These are phyloP conservation scores for Orbicella faveolata DNA, from an alignment of 64 coral and sea anemone species.

Conservation along the genomic window DNA sequence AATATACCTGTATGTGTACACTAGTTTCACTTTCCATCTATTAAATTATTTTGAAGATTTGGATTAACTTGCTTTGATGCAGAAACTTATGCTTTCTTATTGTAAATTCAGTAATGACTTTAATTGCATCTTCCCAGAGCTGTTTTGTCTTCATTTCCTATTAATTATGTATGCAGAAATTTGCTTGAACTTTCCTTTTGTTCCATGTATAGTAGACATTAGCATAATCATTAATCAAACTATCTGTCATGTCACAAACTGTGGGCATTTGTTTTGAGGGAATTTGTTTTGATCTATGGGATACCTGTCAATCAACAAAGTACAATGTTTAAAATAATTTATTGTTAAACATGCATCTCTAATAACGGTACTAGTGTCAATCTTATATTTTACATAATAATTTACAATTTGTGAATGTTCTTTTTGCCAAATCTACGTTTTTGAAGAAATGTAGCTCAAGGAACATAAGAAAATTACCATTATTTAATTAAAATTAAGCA, in stretches of 20 bases:
- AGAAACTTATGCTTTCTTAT: no score
- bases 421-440: background rate
- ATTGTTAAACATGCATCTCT: background rate
- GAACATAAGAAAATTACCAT: no score
- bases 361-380: background rate
- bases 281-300: background rate
- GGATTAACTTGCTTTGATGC: no score
- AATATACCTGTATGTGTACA: no score
- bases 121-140: no score
- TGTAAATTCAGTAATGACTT: no score
- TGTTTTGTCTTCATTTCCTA: background rate
- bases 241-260: background rate
- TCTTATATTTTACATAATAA: background rate
- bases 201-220: background rate
- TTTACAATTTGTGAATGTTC: background rate
- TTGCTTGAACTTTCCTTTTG: background rate
- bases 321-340: no score
- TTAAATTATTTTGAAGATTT: no score
- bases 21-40: no score
- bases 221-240: background rate
- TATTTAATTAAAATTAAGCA: no score
- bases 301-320: background rate
- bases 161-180: background rate
- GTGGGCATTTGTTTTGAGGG: background rate
- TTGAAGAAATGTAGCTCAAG: no score